A percentile compares a stretch with the other conserved stretches of the same genome.
These are phyloP conservation scores for Athetis lepigone DNA, from an alignment of 2,888 invertebrate species.

Conservation along the genomic window DNA sequence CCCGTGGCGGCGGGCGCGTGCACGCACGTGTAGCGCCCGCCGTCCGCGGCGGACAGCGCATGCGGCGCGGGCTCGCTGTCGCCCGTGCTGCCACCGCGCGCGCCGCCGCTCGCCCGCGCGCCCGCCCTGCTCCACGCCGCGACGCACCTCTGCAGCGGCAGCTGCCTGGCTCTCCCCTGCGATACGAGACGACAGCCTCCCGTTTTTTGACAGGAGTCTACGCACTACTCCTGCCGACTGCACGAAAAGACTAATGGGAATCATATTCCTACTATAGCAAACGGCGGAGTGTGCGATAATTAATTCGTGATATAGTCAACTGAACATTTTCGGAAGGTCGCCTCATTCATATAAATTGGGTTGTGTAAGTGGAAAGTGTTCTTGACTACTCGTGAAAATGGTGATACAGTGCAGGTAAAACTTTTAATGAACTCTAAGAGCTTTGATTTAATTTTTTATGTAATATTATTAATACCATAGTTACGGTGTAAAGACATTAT, in stretches of 20 bases:
- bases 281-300: slow-evolving; percentile 81
- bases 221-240: slow-evolving; percentile 78
- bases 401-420: slow-evolving; percentile 82
- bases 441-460: slow-evolving; percentile 82
- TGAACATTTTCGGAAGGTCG: slow-evolving; percentile 56
- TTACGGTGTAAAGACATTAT: slow-evolving; percentile 64
- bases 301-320: slow-evolving; percentile 58
- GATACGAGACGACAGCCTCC: slow-evolving; percentile 73
- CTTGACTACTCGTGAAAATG: slow-evolving; percentile 74
- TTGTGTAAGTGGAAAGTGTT: slow-evolving; percentile 74
- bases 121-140: slow-evolving; percentile 83
- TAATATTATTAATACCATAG: slow-evolving; percentile 68
- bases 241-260: slow-evolving; percentile 86
- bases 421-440: slow-evolving; percentile 82
- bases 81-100: slow-evolving; percentile 82
- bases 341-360: slow-evolving; percentile 66
- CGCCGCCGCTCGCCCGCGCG: slow-evolving; percentile 76
- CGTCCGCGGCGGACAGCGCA: slow-evolving; percentile 83
- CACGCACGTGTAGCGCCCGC: slow-evolving; percentile 90
- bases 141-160: slow-evolving; percentile 80
- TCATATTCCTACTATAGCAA: slow-evolving; percentile 80
- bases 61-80: slow-evolving; percentile 81
- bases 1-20: slow-evolving; percentile 92
- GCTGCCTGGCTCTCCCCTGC: slow-evolving; percentile 80
- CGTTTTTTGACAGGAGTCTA: slow-evolving; percentile 80